These are phyloP conservation scores for Tenualosa thibaudeaui DNA, from an alignment of 2,797 vertebrate species.

Conservation along the genomic window DNA sequence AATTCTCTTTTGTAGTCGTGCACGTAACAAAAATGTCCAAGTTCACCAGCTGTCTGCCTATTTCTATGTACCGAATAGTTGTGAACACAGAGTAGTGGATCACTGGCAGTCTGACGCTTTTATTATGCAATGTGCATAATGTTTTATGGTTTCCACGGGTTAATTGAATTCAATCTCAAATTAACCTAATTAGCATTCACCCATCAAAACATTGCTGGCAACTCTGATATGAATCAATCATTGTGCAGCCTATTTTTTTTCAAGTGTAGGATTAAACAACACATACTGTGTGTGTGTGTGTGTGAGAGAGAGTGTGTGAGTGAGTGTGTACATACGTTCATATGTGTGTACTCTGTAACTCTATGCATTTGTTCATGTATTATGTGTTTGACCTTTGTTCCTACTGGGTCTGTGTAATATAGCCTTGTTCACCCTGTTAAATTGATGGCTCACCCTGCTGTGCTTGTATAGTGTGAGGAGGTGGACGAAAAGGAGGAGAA, in stretches of 20 bases:
- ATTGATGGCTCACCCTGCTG: slow-evolving; percentile 6
- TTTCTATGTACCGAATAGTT: neutral
- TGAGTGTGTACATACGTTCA: neutral
- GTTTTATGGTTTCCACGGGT: neutral
- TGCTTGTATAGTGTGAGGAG: slow-evolving; percentile 5
- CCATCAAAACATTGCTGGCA: neutral
- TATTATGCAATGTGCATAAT: neutral
- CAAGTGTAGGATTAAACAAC: neutral
- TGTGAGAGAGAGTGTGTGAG: neutral
- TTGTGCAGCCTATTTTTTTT: neutral
- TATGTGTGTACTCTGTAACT: neutral
- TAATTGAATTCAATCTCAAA: slow-evolving; percentile 17
- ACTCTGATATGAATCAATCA: slow-evolving; percentile 14
- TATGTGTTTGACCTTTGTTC: slow-evolving; percentile 6
- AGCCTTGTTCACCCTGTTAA: neutral
- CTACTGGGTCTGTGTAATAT: neutral
- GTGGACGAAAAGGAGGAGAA: neutral
- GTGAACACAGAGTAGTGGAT: neutral
- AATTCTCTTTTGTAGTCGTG: neutral
- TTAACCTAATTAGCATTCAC: neutral
- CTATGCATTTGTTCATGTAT: neutral
- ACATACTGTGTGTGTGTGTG: neutral
- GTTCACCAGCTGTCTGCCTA: neutral
- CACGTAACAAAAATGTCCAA: neutral
- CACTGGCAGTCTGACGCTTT: neutral